A percentile compares a stretch with the other conserved stretches of the same genome.
phyloP scores from a whole-genome alignment of 1,140 invertebrate species.

The Drosophila pachea region DNA sequence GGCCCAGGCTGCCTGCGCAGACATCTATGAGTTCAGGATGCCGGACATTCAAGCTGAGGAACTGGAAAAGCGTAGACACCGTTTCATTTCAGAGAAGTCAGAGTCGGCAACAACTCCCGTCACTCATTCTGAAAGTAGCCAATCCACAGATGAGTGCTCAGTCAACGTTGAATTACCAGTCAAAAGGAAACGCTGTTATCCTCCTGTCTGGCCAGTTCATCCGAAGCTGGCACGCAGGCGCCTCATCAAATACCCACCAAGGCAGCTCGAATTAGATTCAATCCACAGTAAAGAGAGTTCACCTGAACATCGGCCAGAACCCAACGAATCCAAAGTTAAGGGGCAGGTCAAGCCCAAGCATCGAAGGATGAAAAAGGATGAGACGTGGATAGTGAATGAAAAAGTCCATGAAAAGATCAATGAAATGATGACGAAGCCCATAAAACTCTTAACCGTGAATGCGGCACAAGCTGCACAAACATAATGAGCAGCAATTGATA shows the following conservation, averaged over 20 bases:
- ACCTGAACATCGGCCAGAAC: neutral
- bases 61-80: neutral
- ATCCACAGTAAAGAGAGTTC: neutral
- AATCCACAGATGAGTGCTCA: neutral
- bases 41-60: conserved; percentile 25
- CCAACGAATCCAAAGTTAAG: neutral
- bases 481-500: neutral
- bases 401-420: conserved; percentile 27
- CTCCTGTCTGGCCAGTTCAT: conserved; percentile 32
- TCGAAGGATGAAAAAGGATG: neutral
- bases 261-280: conserved; percentile 1
- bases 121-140: neutral
- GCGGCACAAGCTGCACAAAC: neutral
- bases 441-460: conserved; percentile 17
- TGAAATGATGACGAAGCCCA: conserved; percentile 51
- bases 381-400: conserved; percentile 13
- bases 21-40: conserved; percentile 40
- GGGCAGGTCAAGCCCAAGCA: neutral
- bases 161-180: neutral
- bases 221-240: conserved; percentile 7
- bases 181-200: neutral
- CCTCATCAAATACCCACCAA: conserved; percentile 10
- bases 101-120: neutral
- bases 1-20: neutral
- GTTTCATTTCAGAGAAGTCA: neutral